A percentile compares a stretch with the other conserved stretches of the same genome.
These are phyloP conservation scores for Harlomillsia oculata DNA, from an alignment of 1,140 invertebrate genomes.

Conservation along the genomic window DNA sequence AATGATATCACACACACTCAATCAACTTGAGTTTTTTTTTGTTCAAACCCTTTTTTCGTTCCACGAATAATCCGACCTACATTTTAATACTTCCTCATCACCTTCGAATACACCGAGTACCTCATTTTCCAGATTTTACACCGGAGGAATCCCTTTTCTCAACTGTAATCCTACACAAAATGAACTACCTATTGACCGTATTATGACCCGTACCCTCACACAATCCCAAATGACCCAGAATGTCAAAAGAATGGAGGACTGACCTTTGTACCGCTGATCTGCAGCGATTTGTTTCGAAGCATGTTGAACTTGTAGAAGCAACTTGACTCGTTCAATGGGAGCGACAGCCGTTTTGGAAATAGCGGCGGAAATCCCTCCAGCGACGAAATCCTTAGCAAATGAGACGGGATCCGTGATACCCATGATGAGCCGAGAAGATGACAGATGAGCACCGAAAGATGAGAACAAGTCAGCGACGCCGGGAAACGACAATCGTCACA, in stretches of 20 bases:
- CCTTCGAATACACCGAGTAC: too few species aligned
- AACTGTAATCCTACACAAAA: too few species aligned
- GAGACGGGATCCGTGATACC: conserved; percentile 37
- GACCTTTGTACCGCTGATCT: conserved; percentile 47
- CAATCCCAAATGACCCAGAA: neutral
- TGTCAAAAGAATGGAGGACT: conserved; percentile 18
- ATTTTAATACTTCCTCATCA: too few species aligned
- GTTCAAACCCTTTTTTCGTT: too few species aligned
- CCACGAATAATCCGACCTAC: too few species aligned
- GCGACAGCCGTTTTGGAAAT: conserved; percentile 49
- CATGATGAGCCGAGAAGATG: too few species aligned
- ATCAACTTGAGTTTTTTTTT: too few species aligned
- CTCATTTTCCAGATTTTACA: too few species aligned
- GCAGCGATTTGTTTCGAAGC: conserved; percentile 46
- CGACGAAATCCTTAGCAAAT: conserved; percentile 46
- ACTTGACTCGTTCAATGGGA: conserved; percentile 54
- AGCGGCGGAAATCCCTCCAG: conserved; percentile 50
- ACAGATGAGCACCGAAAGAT: neutral
- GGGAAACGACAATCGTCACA: neutral
- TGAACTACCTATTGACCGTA: too few species aligned
- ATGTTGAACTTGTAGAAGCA: conserved; percentile 51
- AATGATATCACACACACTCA: too few species aligned
- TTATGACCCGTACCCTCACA: too few species aligned
- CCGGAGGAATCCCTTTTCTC: too few species aligned
- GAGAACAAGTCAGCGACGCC: neutral